Base-by-base conservation (phyloP, 1,140 invertebrate genomes). In the Xylocopa sonorina region DNA sequence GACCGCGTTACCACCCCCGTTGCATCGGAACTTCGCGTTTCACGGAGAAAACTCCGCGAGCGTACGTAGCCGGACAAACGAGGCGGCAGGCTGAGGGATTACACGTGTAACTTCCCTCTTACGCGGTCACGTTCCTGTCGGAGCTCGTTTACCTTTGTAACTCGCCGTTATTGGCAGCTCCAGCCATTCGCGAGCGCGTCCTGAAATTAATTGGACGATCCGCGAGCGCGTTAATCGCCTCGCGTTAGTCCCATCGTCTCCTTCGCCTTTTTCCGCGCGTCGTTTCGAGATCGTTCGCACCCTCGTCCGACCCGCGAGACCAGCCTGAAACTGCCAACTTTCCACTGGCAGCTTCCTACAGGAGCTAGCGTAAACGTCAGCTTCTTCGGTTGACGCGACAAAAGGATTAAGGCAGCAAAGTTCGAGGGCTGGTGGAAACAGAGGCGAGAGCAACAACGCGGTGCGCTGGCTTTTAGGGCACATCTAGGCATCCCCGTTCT, bases 381-480 rank as follows among this genome's bases (percentile, higher is more conserved):
- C 75, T 83, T 79, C 55, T 58, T 67, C 67, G 53, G 63, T n/a
- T 67, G 71, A 80, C 77, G 83, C 74, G 63, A 64, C 58, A 73
- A 75, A 74, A 67, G 81, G 78, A 83, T 84, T 81, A 84, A 85
- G 84, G 69, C 73, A 29, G 57, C 73, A 71, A 84, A 74, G 68
- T 81, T 85, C 67, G 66, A 53, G 67, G 55, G 51, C 43, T 29
- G 60, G 76, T 71, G 73, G 43, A 43, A 66, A 64, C 68, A 71
- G 68, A 75, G 73, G 72, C 77, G 50, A 48, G 76, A 66, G 82
- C 76, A 84, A 79, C 84, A 67, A 62, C 62, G 78, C 73, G 46
- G 84, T 73, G 84, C 71, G 74, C 79, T n/a, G 75, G 73, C 84
- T 86, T 82, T 86, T 86, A 86, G 83, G 69, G n/a, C n/a, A n/a